Evolutionary conservation across 2,888 invertebrate species (phyloP), one percentile per base, ranked within the genome.

Genomic region (Scaptomyza reducta): DNA sequence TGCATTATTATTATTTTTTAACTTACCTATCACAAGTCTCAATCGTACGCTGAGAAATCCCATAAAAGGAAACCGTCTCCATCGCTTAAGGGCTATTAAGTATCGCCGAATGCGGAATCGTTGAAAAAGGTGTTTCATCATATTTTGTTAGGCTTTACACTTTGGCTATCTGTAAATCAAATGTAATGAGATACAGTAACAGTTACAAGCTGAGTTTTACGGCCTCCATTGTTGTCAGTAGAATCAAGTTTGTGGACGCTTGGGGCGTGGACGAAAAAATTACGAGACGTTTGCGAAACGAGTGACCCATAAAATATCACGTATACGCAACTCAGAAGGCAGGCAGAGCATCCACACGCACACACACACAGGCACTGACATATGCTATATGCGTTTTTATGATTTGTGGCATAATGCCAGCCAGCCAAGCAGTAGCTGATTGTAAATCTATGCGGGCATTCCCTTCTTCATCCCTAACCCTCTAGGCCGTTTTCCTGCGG

Each of bases 281-380:
- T 64, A 67, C 62, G 71, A 74, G 72, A 59, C 63, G 68, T 59
- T 55, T 68, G 68, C 59, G 54, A 63, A 78, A 49, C 77, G 67
- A 85, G 77, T 85, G 83, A 87, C 79, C 84, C 86, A 87, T 82
- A 79, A 87, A 79, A 87, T 79, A 85, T 79, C 74, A 88, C 86
- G 88, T 87, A 75, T 75, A 80, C 73, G 81, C 66, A 73, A 44
- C 72, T 51, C 41, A 64, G 59, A 40, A 46, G 31, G n/a, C 58
- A 57, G 44, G 9, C 27, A 54, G n/a, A 14, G 33, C n/a, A 14
- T n/a, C 9, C 33, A 25, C 35, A 63, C 61, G 58, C 62, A 10
- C 6, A 42, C 59, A n/a, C 27, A 42, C 51, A 53, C 69, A 14
- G 25, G 33, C 42, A 53, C 31, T 38, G 29, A 41, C 16, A 33